These are phyloP conservation scores for Leptocoma aspasia DNA, from an alignment of 2,113 vertebrate species.

Conservation along the genomic window DNA sequence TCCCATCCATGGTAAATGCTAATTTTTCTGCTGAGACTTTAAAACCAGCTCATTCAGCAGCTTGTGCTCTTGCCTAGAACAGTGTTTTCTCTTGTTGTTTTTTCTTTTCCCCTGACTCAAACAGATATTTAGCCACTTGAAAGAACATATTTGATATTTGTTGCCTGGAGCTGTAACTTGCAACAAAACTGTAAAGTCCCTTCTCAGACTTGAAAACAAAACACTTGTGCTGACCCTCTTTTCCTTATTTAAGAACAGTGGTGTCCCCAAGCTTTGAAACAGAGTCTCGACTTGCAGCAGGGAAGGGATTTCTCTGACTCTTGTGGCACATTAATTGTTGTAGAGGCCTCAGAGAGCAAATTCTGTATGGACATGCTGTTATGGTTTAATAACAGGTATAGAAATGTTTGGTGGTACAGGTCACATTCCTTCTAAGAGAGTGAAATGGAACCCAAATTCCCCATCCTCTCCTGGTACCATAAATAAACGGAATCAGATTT, in stretches of 20 bases:
- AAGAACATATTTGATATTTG: neutral
- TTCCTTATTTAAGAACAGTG: neutral
- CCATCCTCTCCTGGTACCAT: neutral
- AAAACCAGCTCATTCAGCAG: neutral
- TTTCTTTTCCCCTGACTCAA: neutral
- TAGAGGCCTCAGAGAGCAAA: neutral
- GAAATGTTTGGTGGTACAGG: neutral
- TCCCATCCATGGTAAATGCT: neutral
- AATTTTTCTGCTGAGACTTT: neutral
- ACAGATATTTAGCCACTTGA: neutral
- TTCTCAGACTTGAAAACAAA: neutral
- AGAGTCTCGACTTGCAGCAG: neutral
- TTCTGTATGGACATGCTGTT: neutral
- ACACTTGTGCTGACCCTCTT: neutral
- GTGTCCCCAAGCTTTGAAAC: neutral
- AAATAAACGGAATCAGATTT: neutral
- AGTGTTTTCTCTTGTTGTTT: neutral
- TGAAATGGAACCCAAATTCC: neutral
- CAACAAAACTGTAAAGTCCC: neutral
- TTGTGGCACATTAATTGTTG: rapidly evolving
- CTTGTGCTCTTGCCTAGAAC: neutral
- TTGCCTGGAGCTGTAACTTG: neutral
- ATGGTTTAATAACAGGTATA: neutral
- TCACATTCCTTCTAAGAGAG: neutral
- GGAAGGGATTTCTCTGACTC: neutral